Base-by-base conservation (phyloP, 1,140 invertebrate species). In the Aporrectodea caliginosa region DNA sequence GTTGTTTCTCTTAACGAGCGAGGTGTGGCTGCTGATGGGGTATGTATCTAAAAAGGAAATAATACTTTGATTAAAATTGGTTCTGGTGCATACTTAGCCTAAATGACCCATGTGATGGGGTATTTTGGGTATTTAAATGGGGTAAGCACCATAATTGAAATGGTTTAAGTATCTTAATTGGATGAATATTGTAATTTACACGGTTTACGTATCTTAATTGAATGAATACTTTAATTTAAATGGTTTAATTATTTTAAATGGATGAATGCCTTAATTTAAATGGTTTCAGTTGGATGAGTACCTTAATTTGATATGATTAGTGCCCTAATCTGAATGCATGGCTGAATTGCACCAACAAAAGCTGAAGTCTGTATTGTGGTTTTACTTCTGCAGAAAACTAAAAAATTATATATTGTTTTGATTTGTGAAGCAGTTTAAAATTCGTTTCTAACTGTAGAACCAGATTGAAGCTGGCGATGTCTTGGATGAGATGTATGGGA, bases 401-500 rank as follows among this genome's bases (percentile, higher is more conserved):
- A 76, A 6, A 12, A 22, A 76, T 76, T 27, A 58, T 1, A 58
- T 35, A 76, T 29, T 32, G 0, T 29, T n/a, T 76, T 27, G 29
- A 22, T 58, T 0, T 29, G 29, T 76, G 27, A 27, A 1, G 29
- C 33, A 16, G 2, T 58, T 68, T 27, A 75, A 34, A n/a, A 43
- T n/a, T 1, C n/a, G n/a, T n/a, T n/a, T n/a, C n/a, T n/a, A n/a
- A n/a, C n/a, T 86, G 80, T 82, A 92, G 91, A 89, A 89, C 78
- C 90, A 91, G 83, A 87, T 92, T 34, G 86, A 89, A 83, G 82
- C 90, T 69, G 92, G 92, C 35, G 91, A 92, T 84, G 85, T 92
- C n/a, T 83, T 92, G 29, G 91, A 92, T 84, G 91, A 91, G 81
- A 88, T 92, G 81, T 92, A 92, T 85, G 90, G 88, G 31, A 80